These are phyloP conservation scores for Rugalucina vietnamica DNA, from an alignment of 2,888 invertebrate genomes.

Conservation along the genomic window DNA sequence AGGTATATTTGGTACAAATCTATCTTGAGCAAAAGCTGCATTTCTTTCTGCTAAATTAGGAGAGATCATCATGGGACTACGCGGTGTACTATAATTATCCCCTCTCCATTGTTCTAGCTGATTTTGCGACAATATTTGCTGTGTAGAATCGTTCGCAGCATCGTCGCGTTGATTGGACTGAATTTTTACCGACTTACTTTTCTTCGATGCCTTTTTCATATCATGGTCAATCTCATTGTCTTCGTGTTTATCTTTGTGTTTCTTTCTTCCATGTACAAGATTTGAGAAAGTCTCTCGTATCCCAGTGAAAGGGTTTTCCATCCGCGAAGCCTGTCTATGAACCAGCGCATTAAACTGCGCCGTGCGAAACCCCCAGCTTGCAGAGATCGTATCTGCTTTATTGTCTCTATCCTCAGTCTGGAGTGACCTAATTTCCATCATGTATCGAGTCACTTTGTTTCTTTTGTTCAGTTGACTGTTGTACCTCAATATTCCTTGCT, in stretches of 20 bases:
- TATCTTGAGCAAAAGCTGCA: too few relatives aligned
- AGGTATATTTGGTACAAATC: too few relatives aligned
- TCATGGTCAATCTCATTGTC: too few relatives aligned
- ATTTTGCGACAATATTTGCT: too few relatives aligned
- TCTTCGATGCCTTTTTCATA: too few relatives aligned
- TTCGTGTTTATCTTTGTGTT: neutral
- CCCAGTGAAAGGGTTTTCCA: constrained; percentile 38
- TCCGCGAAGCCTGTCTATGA: neutral
- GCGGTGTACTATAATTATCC: too few relatives aligned
- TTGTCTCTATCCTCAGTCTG: constrained; percentile 29
- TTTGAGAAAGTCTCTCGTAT: neutral
- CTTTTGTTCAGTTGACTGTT: constrained; percentile 26
- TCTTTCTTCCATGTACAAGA: neutral
- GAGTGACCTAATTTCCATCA: constrained; percentile 49
- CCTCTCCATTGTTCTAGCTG: too few relatives aligned
- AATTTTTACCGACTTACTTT: too few relatives aligned
- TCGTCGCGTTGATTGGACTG: too few relatives aligned
- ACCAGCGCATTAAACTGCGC: constrained; percentile 35
- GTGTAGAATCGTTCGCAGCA: too few relatives aligned
- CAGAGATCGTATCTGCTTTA: neutral
- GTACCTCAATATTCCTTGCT: constrained; percentile 27
- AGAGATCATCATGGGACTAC: too few relatives aligned
- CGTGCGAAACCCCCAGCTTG: constrained; percentile 43
- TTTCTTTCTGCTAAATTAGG: too few relatives aligned
- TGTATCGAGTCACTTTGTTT: constrained; percentile 38